phyloP scores from a whole-genome alignment of 2,888 invertebrate species.

The Selenia dentaria region DNA sequence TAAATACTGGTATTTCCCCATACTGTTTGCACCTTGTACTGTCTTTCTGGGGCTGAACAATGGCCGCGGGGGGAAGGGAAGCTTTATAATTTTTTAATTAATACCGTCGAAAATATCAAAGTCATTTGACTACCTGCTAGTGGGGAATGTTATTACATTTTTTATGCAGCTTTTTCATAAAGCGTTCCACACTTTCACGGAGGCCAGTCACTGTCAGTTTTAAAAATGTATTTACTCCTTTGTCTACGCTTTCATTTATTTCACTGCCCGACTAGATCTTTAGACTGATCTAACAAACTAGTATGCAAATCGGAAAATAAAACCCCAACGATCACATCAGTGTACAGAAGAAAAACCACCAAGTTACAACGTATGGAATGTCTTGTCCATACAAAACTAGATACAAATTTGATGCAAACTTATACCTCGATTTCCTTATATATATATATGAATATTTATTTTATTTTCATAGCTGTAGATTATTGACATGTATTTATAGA shows the following conservation, averaged over 20 bases:
- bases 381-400: no score
- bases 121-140: conserved; percentile 72
- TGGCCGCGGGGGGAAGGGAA: conserved; percentile 56
- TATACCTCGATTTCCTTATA: no score
- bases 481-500: no score
- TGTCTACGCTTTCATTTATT: conserved; percentile 9
- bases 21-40: conserved; percentile 13
- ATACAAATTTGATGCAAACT: no score
- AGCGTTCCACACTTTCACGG: conserved; percentile 56
- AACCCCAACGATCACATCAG: no score
- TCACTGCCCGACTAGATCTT: no score
- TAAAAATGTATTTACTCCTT: conserved; percentile 27
- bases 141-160: conserved; percentile 71
- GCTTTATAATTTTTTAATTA: conserved; percentile 85
- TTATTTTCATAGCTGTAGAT: no score
- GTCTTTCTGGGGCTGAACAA: conserved; percentile 33
- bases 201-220: conserved; percentile 24
- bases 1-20: background rate
- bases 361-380: no score
- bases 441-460: no score
- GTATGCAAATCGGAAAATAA: no score
- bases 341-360: no score
- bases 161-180: conserved; percentile 65
- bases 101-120: conserved; percentile 82
- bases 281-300: no score